Evolutionary conservation across 92 coral and sea anemone genomes (phyloP).

Genomic region (Porites cylindrica): DNA sequence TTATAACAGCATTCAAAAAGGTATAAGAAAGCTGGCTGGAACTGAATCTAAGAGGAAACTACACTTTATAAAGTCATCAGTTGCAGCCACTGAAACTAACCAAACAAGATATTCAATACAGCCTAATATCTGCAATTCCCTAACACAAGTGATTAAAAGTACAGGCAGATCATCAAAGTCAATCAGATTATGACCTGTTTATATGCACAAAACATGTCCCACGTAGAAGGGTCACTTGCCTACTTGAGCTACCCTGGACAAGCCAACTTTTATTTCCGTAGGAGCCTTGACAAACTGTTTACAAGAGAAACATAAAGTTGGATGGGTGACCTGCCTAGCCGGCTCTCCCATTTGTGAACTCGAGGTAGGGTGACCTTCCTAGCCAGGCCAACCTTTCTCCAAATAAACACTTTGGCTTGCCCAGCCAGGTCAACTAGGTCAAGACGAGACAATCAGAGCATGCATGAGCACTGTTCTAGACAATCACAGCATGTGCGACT

Average conservation of each 20-base stretch:
- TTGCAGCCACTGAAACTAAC: neutral
- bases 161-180: neutral
- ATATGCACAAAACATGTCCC: neutral
- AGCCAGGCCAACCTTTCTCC: too few species aligned
- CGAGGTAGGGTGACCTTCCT: too few species aligned
- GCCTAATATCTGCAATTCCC: neutral
- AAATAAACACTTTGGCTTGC: too few species aligned
- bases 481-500: too few species aligned
- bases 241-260: too few species aligned
- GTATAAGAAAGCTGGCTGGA: neutral
- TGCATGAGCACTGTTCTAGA: too few species aligned
- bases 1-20: neutral
- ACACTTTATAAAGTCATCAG: neutral
- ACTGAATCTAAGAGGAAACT: neutral
- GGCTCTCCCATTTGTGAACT: neutral
- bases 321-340: too few species aligned
- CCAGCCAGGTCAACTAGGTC: too few species aligned
- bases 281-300: neutral
- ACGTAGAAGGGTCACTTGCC: too few species aligned
- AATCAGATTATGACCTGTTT: neutral
- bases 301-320: neutral
- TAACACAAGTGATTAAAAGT: neutral
- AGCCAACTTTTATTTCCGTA: too few species aligned
- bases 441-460: too few species aligned
- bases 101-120: neutral